These are phyloP conservation scores for Colinus virginianus DNA, from an alignment of 2,113 vertebrate genomes.

Conservation along the genomic window DNA sequence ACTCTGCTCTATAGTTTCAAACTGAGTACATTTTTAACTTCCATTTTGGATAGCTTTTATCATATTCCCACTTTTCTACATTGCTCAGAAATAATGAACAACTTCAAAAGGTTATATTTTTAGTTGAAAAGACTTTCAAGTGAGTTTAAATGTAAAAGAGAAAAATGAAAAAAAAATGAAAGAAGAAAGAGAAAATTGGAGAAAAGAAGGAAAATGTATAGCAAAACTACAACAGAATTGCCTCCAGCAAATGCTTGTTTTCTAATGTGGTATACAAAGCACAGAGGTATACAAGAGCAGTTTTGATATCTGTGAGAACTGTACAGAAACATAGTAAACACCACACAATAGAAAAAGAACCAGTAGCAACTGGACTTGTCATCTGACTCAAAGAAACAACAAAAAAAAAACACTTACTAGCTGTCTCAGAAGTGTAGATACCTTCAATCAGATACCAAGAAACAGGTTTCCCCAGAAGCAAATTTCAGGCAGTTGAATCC, in stretches of 20 bases:
- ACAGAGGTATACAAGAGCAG: background rate
- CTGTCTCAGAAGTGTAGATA: background rate
- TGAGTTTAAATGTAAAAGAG: background rate
- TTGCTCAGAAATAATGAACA: constrained; percentile 5
- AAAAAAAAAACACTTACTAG: background rate
- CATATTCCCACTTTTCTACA: constrained; percentile 1
- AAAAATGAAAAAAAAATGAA: background rate
- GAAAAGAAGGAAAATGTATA: background rate
- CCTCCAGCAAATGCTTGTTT: background rate
- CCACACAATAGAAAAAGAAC: background rate
- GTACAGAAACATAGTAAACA: background rate
- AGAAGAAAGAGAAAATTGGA: background rate
- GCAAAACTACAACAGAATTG: background rate
- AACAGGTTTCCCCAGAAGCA: background rate
- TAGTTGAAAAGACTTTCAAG: constrained; percentile 25
- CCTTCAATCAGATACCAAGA: background rate
- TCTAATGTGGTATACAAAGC: background rate
- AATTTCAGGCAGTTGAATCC: background rate
- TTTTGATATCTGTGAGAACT: background rate
- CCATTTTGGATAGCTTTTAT: constrained; percentile 51
- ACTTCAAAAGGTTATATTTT: constrained; percentile 60
- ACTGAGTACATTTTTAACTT: constrained; percentile 32
- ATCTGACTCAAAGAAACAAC: background rate
- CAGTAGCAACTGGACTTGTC: background rate
- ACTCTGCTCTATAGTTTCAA: constrained; percentile 25